These are phyloP conservation scores for Ursus arctos DNA, from an alignment of 2,113 vertebrate genomes.

Conservation along the genomic window DNA sequence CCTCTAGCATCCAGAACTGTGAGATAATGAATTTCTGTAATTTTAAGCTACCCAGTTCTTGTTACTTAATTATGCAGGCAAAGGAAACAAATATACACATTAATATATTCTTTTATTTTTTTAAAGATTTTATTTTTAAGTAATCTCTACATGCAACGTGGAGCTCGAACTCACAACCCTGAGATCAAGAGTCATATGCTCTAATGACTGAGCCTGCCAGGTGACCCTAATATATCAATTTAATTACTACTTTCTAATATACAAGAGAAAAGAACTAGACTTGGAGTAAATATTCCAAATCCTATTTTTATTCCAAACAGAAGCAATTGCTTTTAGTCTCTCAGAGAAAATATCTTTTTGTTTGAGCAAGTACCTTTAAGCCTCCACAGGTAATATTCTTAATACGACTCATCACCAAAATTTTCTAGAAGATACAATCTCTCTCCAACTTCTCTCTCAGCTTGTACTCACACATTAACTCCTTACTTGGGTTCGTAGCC, in stretches of 20 bases:
- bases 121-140: background rate
- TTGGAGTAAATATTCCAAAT: background rate
- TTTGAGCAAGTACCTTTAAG: background rate
- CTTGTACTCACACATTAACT: background rate
- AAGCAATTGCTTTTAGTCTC: background rate
- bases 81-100: background rate
- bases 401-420: slow-evolving; percentile 5
- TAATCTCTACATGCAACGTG: background rate
- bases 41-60: background rate
- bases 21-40: background rate
- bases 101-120: background rate
- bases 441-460: background rate
- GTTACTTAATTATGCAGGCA: background rate
- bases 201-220: background rate
- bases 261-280: background rate
- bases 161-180: background rate
- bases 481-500: background rate
- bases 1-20: background rate
- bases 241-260: background rate
- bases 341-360: slow-evolving; percentile 6
- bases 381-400: background rate
- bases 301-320: background rate
- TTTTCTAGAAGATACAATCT: background rate
- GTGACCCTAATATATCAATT: background rate
- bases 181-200: background rate